phyloP scores from a whole-genome alignment of 2,797 vertebrate genomes.

The Acipenser ruthenus region DNA sequence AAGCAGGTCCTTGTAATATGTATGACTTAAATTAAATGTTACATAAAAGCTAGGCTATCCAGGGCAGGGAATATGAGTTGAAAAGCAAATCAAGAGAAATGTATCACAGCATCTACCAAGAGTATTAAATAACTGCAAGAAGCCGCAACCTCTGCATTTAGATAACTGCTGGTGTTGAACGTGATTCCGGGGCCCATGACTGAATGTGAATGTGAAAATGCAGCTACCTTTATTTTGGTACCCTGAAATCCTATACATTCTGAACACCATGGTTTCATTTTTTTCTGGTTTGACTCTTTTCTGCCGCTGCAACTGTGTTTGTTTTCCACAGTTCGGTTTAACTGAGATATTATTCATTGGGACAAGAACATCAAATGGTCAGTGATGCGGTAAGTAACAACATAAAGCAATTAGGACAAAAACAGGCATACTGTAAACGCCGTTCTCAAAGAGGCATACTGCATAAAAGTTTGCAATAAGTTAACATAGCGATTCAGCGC shows the following conservation, averaged over 20 bases:
- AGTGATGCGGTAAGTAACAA: no score
- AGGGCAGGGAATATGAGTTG: constrained; percentile 48
- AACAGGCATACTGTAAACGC: no score
- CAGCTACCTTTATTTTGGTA: constrained; percentile 11
- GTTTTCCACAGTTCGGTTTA: not conserved
- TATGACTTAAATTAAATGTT: not conserved
- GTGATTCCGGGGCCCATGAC: constrained; percentile 23
- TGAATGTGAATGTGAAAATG: constrained; percentile 12
- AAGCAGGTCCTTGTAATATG: not conserved
- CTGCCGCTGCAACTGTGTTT: constrained; percentile 5
- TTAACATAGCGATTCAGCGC: no score
- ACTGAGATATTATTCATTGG: no score
- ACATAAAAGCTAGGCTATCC: constrained; percentile 26
- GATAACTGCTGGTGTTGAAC: constrained; percentile 52
- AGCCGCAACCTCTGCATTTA: constrained; percentile 46
- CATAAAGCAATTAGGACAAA: no score
- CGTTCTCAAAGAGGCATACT: no score
- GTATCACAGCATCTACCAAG: constrained; percentile 56
- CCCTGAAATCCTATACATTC: not conserved
- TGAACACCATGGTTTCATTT: constrained; percentile 12
- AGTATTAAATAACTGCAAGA: constrained; percentile 60
- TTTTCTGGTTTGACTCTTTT: constrained; percentile 13
- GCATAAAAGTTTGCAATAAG: no score
- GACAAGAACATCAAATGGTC: no score
- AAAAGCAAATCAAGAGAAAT: constrained; percentile 60